These are phyloP conservation scores for Leptopilina clavipes DNA, from an alignment of 1,140 invertebrate genomes.

Conservation along the genomic window DNA sequence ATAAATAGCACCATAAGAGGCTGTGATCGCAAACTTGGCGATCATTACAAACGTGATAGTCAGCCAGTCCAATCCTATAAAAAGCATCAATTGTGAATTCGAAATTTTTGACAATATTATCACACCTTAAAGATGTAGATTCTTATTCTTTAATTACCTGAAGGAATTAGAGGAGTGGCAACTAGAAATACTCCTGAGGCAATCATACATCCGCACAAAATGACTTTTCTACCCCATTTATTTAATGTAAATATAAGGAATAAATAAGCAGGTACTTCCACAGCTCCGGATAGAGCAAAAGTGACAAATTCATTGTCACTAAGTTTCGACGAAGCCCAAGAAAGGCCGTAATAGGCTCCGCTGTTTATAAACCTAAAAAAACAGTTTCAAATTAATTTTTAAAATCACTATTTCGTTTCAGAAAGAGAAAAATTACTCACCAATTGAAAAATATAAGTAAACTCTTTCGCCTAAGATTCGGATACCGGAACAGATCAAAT, in stretches of 20 bases:
- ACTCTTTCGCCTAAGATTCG: constrained; percentile 82
- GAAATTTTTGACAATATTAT: no score
- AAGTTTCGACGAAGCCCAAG: constrained; percentile 85
- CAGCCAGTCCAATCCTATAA: constrained; percentile 79
- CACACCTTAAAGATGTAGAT: no score
- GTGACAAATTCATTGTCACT: constrained; percentile 85
- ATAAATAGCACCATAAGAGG: constrained; percentile 87
- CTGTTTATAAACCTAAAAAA: constrained; percentile 83
- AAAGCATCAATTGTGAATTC: constrained; percentile 50
- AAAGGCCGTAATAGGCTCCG: constrained; percentile 87
- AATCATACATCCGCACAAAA: constrained; percentile 83
- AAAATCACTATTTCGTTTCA: not conserved
- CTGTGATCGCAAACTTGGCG: constrained; percentile 88
- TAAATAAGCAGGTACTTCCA: constrained; percentile 86
- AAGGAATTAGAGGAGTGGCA: constrained; percentile 77
- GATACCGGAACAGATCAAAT: constrained; percentile 83
- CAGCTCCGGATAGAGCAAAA: constrained; percentile 84
- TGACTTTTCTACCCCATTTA: constrained; percentile 82
- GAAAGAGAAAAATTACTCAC: constrained; percentile 69
- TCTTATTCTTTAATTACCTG: no score
- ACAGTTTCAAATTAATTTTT: constrained; percentile 37
- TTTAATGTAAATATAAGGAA: constrained; percentile 83
- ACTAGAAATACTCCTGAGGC: constrained; percentile 80
- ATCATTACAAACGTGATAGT: constrained; percentile 83
- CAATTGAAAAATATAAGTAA: constrained; percentile 87